These are phyloP conservation scores for Diglossa brunneiventris DNA, from an alignment of 2,113 vertebrate genomes.

Conservation along the genomic window DNA sequence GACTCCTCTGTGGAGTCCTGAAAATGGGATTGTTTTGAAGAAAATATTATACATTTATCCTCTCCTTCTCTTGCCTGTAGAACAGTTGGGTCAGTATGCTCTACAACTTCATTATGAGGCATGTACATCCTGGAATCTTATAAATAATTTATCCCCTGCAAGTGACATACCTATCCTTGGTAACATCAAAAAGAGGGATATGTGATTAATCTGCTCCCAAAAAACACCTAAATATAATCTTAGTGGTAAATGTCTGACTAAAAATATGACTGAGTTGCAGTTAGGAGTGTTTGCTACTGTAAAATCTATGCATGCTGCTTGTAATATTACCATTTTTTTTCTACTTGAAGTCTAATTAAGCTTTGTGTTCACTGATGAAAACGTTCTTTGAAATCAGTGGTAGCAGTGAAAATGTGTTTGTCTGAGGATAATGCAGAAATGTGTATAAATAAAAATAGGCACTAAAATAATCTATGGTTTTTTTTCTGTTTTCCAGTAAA, in stretches of 20 bases:
- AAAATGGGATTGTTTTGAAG: neutral
- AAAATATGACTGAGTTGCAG: neutral
- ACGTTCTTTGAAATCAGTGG: neutral
- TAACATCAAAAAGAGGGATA: neutral
- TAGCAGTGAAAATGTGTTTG: neutral
- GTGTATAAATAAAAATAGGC: neutral
- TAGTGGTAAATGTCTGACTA: neutral
- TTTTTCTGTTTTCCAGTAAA: conserved; percentile 78
- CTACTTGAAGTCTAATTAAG: neutral
- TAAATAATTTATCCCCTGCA: neutral
- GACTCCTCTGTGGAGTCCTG: neutral
- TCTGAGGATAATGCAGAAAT: neutral
- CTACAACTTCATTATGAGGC: neutral
- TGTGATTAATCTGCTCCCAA: neutral
- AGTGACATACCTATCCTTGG: neutral
- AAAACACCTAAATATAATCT: neutral
- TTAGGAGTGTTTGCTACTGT: neutral
- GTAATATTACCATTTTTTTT: neutral
- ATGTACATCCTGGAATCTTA: neutral
- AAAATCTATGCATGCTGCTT: neutral
- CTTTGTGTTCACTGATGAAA: neutral
- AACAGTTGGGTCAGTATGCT: neutral
- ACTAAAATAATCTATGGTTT: neutral
- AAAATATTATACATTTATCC: neutral
- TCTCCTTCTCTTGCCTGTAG: neutral